These are phyloP conservation scores for Pungitius pungitius DNA, from an alignment of 2,113 vertebrate species.

Conservation along the genomic window DNA sequence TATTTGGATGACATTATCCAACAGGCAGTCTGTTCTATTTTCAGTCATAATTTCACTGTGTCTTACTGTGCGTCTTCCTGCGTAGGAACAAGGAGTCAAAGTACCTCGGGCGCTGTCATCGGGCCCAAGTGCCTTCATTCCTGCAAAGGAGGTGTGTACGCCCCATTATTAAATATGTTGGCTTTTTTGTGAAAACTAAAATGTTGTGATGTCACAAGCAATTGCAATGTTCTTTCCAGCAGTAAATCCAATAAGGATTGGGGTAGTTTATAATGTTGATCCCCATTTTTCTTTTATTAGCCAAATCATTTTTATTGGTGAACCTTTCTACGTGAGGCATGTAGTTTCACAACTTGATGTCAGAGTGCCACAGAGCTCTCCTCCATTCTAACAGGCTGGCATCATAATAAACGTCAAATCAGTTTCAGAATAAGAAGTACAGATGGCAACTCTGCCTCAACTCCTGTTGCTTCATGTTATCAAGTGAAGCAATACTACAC, in stretches of 20 bases:
- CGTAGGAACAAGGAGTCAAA: constrained; percentile 74
- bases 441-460: constrained; percentile 35
- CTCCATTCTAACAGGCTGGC: background rate
- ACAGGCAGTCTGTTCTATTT: background rate
- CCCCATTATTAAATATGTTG: background rate
- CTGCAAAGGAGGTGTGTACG: constrained; percentile 71
- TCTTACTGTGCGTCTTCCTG: constrained; percentile 8
- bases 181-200: background rate
- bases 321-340: background rate
- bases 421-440: background rate
- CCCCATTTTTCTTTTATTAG: background rate
- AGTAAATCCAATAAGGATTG: background rate
- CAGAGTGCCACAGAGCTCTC: background rate
- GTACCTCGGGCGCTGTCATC: constrained; percentile 70
- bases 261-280: background rate
- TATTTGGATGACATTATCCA: background rate
- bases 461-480: constrained; percentile 28
- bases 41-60: background rate
- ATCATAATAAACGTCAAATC: constrained; percentile 3
- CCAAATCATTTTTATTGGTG: background rate
- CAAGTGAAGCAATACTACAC: constrained; percentile 18
- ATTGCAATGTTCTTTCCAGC: background rate
- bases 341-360: background rate
- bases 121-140: constrained; percentile 79
- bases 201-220: background rate